A percentile compares a stretch with the other conserved stretches of the same genome.
Conservation (phyloP, 2,888 invertebrate genomes). For the Timema podura region DNA sequence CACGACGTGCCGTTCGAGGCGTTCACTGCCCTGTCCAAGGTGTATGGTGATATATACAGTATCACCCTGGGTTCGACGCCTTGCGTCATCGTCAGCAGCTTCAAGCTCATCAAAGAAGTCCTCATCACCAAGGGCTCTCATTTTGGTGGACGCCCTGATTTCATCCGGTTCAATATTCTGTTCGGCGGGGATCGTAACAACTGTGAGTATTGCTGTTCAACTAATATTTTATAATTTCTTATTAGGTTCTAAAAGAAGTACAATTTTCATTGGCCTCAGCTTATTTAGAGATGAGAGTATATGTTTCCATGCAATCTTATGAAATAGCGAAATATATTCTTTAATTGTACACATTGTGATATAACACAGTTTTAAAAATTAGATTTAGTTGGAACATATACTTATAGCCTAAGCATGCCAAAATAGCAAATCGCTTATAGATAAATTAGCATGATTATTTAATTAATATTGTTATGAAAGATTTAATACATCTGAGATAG, state of each 20-base stretch:
- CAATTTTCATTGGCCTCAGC: no score
- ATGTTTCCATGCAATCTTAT: no score
- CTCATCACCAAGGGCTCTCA: conserved; percentile 74
- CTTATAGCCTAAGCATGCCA: no score
- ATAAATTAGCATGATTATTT: no score
- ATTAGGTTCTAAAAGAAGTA: no score
- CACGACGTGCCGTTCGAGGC: conserved; percentile 64
- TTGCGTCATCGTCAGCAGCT: conserved; percentile 71
- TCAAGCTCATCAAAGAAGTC: conserved; percentile 67
- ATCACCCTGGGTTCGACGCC: conserved; percentile 62
- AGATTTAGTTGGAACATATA: not conserved
- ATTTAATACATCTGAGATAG: no score
- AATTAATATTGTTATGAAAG: no score
- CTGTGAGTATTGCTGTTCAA: conserved; percentile 59
- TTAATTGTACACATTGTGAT: no score
- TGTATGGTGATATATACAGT: conserved; percentile 69
- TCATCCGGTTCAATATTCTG: conserved; percentile 72
- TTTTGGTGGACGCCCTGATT: conserved; percentile 80
- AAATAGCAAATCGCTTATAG: no score
- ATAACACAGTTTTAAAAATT: not conserved
- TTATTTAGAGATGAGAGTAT: no score
- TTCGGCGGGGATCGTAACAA: conserved; percentile 83
- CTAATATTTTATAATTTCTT: not conserved
- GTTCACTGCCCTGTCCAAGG: conserved; percentile 63
- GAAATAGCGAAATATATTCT: no score